Conservation (phyloP, 2,797 vertebrate genomes). For the Glossophaga mutica region DNA sequence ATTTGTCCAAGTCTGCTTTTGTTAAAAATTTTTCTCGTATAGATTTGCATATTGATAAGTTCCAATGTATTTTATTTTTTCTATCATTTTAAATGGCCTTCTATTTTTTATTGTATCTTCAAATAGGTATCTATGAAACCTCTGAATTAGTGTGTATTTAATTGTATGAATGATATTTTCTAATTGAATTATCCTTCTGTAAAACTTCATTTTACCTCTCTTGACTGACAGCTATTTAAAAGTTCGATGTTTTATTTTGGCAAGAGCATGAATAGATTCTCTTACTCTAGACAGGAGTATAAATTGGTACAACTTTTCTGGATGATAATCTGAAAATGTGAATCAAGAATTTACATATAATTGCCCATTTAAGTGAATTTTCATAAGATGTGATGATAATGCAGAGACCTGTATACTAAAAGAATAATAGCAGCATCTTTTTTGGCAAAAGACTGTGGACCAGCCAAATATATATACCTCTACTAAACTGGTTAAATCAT, state of each 20-base stretch:
- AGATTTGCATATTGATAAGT: not conserved
- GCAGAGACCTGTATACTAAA: not conserved
- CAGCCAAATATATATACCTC: not conserved
- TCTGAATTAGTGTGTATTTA: not conserved
- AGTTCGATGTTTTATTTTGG: not conserved
- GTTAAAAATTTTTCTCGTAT: not conserved
- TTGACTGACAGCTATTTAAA: not conserved
- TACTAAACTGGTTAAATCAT: not conserved
- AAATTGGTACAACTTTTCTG: not conserved
- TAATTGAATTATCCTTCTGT: not conserved
- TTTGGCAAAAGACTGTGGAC: not conserved
- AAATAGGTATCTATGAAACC: not conserved
- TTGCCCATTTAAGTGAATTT: not conserved
- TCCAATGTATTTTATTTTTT: not conserved
- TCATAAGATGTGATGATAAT: not conserved
- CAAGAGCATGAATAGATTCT: not conserved
- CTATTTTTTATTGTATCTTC: not conserved
- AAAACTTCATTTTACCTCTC: not conserved
- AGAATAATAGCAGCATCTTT: not conserved
- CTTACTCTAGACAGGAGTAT: not conserved
- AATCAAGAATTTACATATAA: not conserved
- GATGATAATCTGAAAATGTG: not conserved
- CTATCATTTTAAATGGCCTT: not conserved
- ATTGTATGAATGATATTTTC: not conserved
- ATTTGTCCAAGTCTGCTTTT: not conserved